Base-by-base conservation (phyloP, 1,140 invertebrate species). In the Dreissena rostriformis region DNA sequence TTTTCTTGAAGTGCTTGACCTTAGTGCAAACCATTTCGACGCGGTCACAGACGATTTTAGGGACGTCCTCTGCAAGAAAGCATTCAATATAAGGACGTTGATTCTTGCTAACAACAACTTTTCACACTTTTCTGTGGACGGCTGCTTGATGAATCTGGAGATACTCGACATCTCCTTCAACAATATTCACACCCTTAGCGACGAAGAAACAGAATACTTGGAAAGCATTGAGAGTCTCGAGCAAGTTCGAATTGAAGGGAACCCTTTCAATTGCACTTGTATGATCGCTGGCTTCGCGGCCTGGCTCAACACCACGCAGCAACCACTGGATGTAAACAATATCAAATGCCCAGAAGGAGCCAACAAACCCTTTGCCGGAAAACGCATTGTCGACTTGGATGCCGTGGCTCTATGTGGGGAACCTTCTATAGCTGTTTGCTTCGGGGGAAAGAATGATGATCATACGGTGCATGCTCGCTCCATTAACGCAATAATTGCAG, bases 221-320 rank as follows among this genome's bases (percentile, higher is more conserved):
- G 66, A 80, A 57, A 71, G 77, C 71, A 14, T 80, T 7, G 66
- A 70, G 22, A 80, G 71, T 24, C 28, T 80, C 11, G 29, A 80
- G 10, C 22, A 28, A 51, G 19, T 80, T n/a, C 0, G 24, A 39
- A 24, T 80, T 70, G 77, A 68, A 14, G 77, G 77, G 7, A 80
- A 80, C 28, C 77, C 77, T n/a, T 80, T 80, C n/a, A 19, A n/a
- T 1, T 80, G 77, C 24, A 39, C 61, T n/a, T 80, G 77, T 51
- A 22, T 39, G 49, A 19, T 61, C 5, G 65, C 57, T 17, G 28
- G 17, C 15, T 28, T 67, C 51, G 39, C 49, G 19, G 39, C 28
- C 5, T 80, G 66, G 66, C 10, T 80, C 19, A 80, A 80, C 17
- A 22, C n/a, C 10, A 80, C 77, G 0, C 19, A 68, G 1, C 14